Conservation (phyloP, 2,113 vertebrate genomes). For the Balaenoptera acutorostrata region DNA sequence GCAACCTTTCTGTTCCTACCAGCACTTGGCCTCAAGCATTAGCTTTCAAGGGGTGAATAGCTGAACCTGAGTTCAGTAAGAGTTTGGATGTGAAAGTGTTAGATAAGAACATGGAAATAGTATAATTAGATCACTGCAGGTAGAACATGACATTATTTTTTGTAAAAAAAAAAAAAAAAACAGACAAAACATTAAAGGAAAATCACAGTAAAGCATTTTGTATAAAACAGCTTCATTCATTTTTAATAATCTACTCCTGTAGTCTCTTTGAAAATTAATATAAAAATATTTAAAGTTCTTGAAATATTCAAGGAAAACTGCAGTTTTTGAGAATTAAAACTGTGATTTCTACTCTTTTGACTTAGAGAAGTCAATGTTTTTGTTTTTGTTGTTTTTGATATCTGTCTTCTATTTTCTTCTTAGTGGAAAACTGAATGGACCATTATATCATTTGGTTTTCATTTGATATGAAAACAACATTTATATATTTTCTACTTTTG, state of each 20-base stretch:
- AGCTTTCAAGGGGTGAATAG: not conserved
- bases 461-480: not conserved
- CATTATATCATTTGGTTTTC: not conserved
- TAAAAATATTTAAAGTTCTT: conserved; percentile 29
- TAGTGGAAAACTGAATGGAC: not conserved
- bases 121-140: not conserved
- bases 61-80: not conserved
- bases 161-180: not conserved
- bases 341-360: not conserved
- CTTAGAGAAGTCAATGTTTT: not conserved
- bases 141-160: not conserved
- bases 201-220: not conserved
- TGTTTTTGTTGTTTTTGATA: not conserved
- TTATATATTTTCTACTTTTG: not conserved
- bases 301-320: conserved; percentile 50
- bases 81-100: not conserved
- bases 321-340: not conserved
- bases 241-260: conserved; percentile 28
- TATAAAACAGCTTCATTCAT: conserved; percentile 5
- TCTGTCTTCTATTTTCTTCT: not conserved
- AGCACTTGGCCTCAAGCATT: not conserved
- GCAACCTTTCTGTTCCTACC: not conserved
- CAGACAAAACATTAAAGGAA: not conserved
- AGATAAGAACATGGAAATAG: not conserved
- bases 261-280: not conserved